These are phyloP conservation scores for Psilanteris sp. DNA, from an alignment of 1,140 invertebrate genomes.

Conservation along the genomic window DNA sequence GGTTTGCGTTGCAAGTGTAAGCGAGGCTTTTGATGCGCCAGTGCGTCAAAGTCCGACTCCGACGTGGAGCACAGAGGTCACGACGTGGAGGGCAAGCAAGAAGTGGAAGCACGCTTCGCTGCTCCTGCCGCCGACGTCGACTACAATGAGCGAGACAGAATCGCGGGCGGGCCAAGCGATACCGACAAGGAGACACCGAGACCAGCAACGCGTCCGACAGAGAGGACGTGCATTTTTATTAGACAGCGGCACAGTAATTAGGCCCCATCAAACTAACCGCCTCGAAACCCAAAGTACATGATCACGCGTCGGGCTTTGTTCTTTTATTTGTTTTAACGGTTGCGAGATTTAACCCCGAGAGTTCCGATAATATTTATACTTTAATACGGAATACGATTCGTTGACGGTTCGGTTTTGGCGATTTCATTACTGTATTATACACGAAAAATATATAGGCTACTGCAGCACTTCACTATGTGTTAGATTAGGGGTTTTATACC, in stretches of 20 bases:
- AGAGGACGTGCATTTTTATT: slow-evolving; percentile 53
- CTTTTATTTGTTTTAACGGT: slow-evolving; percentile 39
- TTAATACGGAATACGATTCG: too few species aligned
- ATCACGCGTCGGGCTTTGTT: slow-evolving; percentile 59
- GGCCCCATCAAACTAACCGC: slow-evolving; percentile 61
- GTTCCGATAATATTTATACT: too few species aligned
- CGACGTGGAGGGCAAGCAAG: slow-evolving; percentile 72
- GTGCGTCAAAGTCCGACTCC: slow-evolving; percentile 51
- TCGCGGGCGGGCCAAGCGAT: slow-evolving; percentile 40
- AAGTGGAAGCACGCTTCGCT: slow-evolving; percentile 79
- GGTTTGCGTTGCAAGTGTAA: slow-evolving; percentile 60
- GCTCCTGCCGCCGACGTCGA: slow-evolving; percentile 67
- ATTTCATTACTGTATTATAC: too few species aligned
- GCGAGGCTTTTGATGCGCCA: slow-evolving; percentile 53
- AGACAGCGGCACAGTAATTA: slow-evolving; percentile 64
- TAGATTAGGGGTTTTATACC: too few species aligned
- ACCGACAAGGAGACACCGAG: slow-evolving; percentile 24
- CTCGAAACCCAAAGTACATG: slow-evolving; percentile 48
- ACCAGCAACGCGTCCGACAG: slow-evolving; percentile 18
- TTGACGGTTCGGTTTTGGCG: too few species aligned
- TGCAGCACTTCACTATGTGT: too few species aligned
- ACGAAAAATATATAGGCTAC: too few species aligned
- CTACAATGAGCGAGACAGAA: slow-evolving; percentile 65
- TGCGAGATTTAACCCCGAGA: too few species aligned
- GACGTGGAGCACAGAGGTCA: slow-evolving; percentile 72